phyloP scores from a whole-genome alignment of 2,888 invertebrate genomes.

The Amaurobius ferox region DNA sequence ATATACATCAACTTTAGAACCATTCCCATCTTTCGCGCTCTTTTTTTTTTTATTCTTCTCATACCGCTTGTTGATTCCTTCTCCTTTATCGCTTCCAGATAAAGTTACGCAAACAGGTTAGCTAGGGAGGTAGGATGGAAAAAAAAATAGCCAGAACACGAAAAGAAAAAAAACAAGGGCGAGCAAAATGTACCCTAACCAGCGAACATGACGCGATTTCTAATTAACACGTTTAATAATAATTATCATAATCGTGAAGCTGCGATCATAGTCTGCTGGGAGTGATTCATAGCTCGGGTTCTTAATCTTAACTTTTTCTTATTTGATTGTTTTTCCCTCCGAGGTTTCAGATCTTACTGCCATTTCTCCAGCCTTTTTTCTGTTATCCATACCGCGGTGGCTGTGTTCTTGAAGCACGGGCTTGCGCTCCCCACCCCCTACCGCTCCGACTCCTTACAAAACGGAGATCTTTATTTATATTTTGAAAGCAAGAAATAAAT shows the following conservation, averaged over 20 bases:
- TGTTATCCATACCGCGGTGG: neutral
- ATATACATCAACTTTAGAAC: too few species aligned
- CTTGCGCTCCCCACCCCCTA: neutral
- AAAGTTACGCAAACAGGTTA: slow-evolving; percentile 19
- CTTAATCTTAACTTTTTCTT: slow-evolving; percentile 19
- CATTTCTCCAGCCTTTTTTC: neutral
- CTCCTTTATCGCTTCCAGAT: slow-evolving; percentile 18
- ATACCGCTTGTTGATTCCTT: neutral
- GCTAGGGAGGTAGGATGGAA: neutral
- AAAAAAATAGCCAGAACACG: neutral
- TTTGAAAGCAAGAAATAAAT: slow-evolving; percentile 52
- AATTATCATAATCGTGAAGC: slow-evolving; percentile 51
- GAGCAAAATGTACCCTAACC: slow-evolving; percentile 15
- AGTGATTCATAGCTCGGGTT: slow-evolving; percentile 51
- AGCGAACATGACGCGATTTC: slow-evolving; percentile 60
- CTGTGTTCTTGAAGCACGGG: neutral
- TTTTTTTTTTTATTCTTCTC: neutral
- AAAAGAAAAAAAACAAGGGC: neutral
- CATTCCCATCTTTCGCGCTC: too few species aligned
- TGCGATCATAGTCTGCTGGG: slow-evolving; percentile 31
- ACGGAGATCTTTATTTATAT: slow-evolving; percentile 45
- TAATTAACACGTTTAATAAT: slow-evolving; percentile 68
- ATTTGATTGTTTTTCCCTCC: slow-evolving; percentile 17
- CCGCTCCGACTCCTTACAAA: neutral
- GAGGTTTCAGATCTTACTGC: neutral